Evolutionary conservation across 2,888 invertebrate species (phyloP).

Genomic region (Chamaedrilus cognettii): DNA sequence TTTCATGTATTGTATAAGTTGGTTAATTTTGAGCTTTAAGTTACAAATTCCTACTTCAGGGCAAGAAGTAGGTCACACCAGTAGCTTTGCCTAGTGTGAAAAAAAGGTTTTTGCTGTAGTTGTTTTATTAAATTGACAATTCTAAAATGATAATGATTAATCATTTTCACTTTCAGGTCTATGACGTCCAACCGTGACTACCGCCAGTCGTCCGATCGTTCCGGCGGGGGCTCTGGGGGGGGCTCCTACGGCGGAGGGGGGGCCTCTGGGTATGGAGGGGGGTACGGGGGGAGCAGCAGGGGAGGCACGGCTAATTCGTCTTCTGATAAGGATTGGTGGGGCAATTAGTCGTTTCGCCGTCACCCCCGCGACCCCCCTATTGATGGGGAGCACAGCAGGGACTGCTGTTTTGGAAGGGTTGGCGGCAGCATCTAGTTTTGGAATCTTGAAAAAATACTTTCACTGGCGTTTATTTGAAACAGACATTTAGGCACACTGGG

Average conservation of each 20-base stretch:
- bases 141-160: neutral
- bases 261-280: constrained; percentile 1
- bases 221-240: constrained; percentile 16
- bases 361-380: no score
- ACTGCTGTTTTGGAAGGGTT: no score
- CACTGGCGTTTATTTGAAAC: no score
- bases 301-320: constrained; percentile 15
- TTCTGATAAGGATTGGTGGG: constrained; percentile 33
- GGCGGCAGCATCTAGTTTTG: no score
- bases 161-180: constrained; percentile 16
- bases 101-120: neutral
- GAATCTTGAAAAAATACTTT: no score
- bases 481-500: no score
- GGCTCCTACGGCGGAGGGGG: constrained; percentile 14
- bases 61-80: no score
- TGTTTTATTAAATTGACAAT: neutral
- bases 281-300: constrained; percentile 14
- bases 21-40: no score
- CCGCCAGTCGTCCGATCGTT: constrained; percentile 19
- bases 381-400: no score
- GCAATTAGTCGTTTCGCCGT: neutral
- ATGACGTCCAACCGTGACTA: constrained; percentile 28
- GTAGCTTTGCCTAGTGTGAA: no score
- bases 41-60: no score
- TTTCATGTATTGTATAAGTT: no score